These are phyloP conservation scores for Idaea straminata DNA, from an alignment of 2,888 invertebrate species.

Conservation along the genomic window DNA sequence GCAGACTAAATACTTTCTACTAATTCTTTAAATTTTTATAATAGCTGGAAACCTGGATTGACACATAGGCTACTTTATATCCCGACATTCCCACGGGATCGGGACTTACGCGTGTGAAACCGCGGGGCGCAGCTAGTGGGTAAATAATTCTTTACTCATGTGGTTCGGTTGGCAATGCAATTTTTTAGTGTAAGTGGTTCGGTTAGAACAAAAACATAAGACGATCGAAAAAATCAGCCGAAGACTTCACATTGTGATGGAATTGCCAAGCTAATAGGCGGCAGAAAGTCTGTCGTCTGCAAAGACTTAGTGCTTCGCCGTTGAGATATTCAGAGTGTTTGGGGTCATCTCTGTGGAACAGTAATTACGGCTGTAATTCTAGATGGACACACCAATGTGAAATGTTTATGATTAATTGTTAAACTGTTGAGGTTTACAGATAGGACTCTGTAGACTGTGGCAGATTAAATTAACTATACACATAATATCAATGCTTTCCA, in stretches of 20 bases:
- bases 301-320: background rate
- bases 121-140: too few species aligned
- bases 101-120: too few species aligned
- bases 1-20: slow-evolving; percentile 6
- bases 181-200: too few species aligned
- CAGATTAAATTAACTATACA: background rate
- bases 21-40: too few species aligned
- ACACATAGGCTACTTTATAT: too few species aligned
- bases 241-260: background rate
- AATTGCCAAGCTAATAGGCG: background rate
- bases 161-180: too few species aligned
- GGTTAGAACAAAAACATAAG: too few species aligned
- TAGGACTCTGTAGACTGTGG: slow-evolving; percentile 1
- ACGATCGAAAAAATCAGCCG: too few species aligned
- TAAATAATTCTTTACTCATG: too few species aligned
- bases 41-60: too few species aligned
- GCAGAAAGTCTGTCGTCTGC: background rate
- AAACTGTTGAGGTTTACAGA: background rate
- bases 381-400: slow-evolving; percentile 22
- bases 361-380: slow-evolving; percentile 30
- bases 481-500: background rate
- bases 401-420: slow-evolving; percentile 25
- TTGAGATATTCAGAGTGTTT: slow-evolving; percentile 12
- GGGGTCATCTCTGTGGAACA: slow-evolving; percentile 24
- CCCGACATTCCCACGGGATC: too few species aligned